Percentiles rank a stretch among this genome's conserved stretches.
Conservation (phyloP, 2,888 invertebrate species). For the Eupithecia insigniata region DNA sequence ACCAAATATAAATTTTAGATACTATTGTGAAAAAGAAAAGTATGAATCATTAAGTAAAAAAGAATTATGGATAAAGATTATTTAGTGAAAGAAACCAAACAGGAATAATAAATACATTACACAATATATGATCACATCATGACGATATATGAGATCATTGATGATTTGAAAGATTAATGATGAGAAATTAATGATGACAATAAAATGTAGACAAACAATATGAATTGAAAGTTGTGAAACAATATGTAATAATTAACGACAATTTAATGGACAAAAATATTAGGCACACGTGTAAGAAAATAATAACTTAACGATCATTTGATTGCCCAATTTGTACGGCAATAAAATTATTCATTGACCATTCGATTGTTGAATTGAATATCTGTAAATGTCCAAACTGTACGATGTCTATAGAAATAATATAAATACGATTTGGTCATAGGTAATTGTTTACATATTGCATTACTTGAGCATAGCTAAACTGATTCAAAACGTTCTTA, state of each 20-base stretch:
- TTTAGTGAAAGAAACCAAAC: background rate
- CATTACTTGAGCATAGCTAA: background rate
- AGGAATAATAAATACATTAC: background rate
- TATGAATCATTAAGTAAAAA: background rate
- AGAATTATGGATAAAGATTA: too few relatives aligned
- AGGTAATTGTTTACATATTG: too few relatives aligned
- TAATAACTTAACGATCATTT: constrained; percentile 34
- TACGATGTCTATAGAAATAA: background rate
- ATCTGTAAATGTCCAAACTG: background rate
- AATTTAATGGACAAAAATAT: background rate
- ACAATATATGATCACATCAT: background rate
- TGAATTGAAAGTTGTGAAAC: background rate
- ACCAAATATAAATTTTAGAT: background rate
- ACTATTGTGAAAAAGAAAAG: background rate
- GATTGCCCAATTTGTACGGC: constrained; percentile 31
- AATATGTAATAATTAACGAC: background rate
- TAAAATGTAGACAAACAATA: background rate
- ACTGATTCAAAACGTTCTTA: background rate
- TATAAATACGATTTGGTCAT: background rate
- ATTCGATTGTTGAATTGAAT: background rate
- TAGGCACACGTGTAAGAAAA: constrained; percentile 8
- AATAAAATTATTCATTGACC: constrained; percentile 20
- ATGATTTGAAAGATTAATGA: background rate
- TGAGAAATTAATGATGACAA: too few relatives aligned
- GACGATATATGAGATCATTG: background rate